These are phyloP conservation scores for Moxostoma hubbsi DNA, from an alignment of 2,797 vertebrate species.

Conservation along the genomic window DNA sequence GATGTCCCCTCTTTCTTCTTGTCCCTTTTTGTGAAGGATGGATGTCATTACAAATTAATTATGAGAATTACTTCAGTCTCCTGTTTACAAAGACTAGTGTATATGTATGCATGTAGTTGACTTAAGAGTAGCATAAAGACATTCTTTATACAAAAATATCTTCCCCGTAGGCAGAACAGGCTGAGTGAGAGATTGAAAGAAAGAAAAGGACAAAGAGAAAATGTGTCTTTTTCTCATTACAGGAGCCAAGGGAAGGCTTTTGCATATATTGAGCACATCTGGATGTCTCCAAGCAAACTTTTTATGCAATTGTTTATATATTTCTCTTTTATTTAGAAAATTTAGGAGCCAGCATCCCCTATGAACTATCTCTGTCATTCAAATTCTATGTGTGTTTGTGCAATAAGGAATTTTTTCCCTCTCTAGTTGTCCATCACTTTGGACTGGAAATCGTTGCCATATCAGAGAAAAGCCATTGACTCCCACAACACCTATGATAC, in stretches of 20 bases:
- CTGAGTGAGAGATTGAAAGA: not conserved
- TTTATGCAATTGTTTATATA: constrained; percentile 6
- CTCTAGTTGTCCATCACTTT: constrained; percentile 82
- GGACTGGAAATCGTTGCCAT: constrained; percentile 89
- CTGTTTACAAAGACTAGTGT: not conserved
- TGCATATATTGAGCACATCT: constrained; percentile 26
- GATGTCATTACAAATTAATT: constrained; percentile 30
- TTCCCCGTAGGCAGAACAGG: not conserved
- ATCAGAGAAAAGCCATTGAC: constrained; percentile 68
- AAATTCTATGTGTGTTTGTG: not conserved
- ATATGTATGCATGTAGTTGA: not conserved
- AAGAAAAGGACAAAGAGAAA: constrained; percentile 3
- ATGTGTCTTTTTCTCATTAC: constrained; percentile 39
- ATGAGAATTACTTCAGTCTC: constrained; percentile 18
- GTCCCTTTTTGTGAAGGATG: not conserved
- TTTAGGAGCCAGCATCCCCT: not conserved
- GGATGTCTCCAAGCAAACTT: constrained; percentile 2
- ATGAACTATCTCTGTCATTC: not conserved
- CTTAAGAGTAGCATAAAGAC: not conserved
- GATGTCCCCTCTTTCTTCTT: not conserved
- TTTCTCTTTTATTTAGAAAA: constrained; percentile 16
- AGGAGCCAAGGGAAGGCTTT: constrained; percentile 19
- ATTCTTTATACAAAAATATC: constrained; percentile 28
- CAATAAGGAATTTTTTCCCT: constrained; percentile 6
- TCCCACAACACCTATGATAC: constrained; percentile 49